phyloP scores from a whole-genome alignment of 2,888 invertebrate genomes.

The Harpagoxenus sublaevis region DNA sequence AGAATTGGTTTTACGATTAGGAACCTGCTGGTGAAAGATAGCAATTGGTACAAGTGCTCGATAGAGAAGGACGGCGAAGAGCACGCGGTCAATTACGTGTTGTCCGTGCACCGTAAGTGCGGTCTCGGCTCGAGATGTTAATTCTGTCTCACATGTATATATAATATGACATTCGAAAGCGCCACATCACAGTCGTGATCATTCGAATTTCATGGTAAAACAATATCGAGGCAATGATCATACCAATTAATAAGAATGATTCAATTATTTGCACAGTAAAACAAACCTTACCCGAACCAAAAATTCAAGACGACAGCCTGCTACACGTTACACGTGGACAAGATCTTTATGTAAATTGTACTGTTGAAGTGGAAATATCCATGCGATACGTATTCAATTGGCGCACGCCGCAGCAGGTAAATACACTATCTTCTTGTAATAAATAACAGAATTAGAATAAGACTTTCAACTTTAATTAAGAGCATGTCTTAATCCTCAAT shows the following conservation, averaged over 20 bases:
- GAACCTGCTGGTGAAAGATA: constrained; percentile 80
- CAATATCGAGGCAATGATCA: background rate
- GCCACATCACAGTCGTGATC: background rate
- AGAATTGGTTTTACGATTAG: constrained; percentile 86
- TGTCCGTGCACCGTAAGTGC: constrained; percentile 65
- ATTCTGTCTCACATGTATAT: constrained; percentile 26
- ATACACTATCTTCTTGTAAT: background rate
- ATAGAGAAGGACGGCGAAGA: constrained; percentile 1
- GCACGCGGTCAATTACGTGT: constrained; percentile 56
- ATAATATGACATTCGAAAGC: background rate
- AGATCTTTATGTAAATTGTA: constrained; percentile 78
- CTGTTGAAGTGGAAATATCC: constrained; percentile 64
- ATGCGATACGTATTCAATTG: constrained; percentile 74
- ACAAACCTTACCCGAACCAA: constrained; percentile 66
- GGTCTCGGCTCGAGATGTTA: constrained; percentile 4
- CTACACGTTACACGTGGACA: constrained; percentile 79
- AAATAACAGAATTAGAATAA: background rate
- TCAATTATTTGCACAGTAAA: constrained; percentile 61
- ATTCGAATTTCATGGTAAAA: background rate
- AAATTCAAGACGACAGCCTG: constrained; percentile 68
- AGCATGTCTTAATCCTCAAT: background rate
- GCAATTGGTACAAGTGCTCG: constrained; percentile 61
- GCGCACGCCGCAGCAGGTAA: constrained; percentile 72
- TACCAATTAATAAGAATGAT: constrained; percentile 13
- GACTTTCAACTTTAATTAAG: background rate